These are phyloP conservation scores for Amazona vittata DNA, from an alignment of 2,113 vertebrate genomes.

Conservation along the genomic window DNA sequence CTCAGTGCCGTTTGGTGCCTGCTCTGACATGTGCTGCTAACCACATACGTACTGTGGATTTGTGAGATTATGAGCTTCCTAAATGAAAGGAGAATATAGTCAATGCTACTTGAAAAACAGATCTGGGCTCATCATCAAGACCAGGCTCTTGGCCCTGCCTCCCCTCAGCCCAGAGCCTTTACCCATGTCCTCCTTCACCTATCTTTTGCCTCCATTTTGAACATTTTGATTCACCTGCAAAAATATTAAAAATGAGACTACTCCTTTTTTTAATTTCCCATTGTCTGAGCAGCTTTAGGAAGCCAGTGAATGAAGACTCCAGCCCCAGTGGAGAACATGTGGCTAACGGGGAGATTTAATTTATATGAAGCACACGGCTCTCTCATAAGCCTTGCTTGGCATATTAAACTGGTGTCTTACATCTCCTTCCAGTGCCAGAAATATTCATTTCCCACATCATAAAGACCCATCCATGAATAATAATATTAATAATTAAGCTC, in stretches of 20 bases:
- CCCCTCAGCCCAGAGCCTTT: neutral
- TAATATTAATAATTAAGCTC: slow-evolving; percentile 71
- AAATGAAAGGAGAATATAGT: neutral
- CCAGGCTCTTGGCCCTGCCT: neutral
- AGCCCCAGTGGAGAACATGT: slow-evolving; percentile 39
- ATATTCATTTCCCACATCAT: slow-evolving; percentile 65
- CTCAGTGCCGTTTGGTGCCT: neutral
- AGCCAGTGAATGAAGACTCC: neutral
- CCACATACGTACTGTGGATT: accelerated
- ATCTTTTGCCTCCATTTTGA: neutral
- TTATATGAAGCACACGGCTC: neutral
- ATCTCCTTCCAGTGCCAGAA: slow-evolving; percentile 52
- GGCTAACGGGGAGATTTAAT: slow-evolving; percentile 61
- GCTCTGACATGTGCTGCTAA: neutral
- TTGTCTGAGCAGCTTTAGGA: slow-evolving; percentile 11
- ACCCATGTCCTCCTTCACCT: neutral
- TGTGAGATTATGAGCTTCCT: neutral
- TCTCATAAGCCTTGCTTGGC: slow-evolving; percentile 34
- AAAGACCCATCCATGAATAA: slow-evolving; percentile 68
- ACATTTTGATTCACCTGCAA: slow-evolving; percentile 1
- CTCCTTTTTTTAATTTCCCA: neutral
- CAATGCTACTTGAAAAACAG: neutral
- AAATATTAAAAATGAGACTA: neutral
- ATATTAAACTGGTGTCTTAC: slow-evolving; percentile 60
- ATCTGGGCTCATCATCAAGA: neutral